phyloP scores from a whole-genome alignment of 2,888 invertebrate species.

The Acrobasis consociella region DNA sequence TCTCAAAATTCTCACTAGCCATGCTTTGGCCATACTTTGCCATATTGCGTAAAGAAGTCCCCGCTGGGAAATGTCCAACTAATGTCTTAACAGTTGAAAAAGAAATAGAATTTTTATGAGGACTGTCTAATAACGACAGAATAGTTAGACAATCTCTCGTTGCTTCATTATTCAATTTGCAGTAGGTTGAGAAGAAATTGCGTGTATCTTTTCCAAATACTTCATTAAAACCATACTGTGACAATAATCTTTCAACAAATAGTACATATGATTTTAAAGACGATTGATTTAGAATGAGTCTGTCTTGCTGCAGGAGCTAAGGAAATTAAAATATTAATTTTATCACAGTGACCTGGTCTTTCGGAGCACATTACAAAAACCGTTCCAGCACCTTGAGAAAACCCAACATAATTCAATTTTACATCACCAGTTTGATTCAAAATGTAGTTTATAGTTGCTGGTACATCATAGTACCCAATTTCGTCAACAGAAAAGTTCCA shows the following conservation, averaged over 20 bases:
- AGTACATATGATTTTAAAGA: conserved; percentile 38
- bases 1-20: conserved; percentile 46
- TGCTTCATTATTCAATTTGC: too few relatives aligned
- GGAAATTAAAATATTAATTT: conserved; percentile 82
- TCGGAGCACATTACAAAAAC: conserved; percentile 86
- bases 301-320: conserved; percentile 84
- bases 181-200: conserved; percentile 40
- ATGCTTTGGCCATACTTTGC: conserved; percentile 61
- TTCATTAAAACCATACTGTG: conserved; percentile 46
- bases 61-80: conserved; percentile 59
- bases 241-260: conserved; percentile 40
- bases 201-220: conserved; percentile 50
- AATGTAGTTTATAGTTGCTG: conserved; percentile 78
- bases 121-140: conserved; percentile 45
- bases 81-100: conserved; percentile 46
- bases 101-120: conserved; percentile 54
- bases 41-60: conserved; percentile 57
- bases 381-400: conserved; percentile 87
- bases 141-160: too few relatives aligned
- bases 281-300: conserved; percentile 61
- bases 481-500: conserved; percentile 89
- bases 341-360: conserved; percentile 84
- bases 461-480: conserved; percentile 89
- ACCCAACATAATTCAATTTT: conserved; percentile 83
- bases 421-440: conserved; percentile 45